These are phyloP conservation scores for Odobenus rosmarus DNA, from an alignment of 2,113 vertebrate species.

Conservation along the genomic window DNA sequence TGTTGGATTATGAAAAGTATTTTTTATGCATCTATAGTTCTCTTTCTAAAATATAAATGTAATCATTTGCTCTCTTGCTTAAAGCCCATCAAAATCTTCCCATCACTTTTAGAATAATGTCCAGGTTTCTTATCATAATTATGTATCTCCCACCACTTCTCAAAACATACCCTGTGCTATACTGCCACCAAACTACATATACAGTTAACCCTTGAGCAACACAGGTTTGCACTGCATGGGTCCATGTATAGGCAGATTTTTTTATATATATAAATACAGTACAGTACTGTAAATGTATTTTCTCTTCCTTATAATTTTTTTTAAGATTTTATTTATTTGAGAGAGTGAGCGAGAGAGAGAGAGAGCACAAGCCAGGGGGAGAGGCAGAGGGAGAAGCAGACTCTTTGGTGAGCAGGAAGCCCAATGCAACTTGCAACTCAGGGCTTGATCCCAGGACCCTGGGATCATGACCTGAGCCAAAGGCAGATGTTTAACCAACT, in stretches of 20 bases:
- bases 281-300: background rate
- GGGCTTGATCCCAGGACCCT: background rate
- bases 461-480: background rate
- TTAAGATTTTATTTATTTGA: background rate
- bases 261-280: background rate
- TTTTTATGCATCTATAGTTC: slow-evolving; percentile 12
- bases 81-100: background rate
- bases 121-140: background rate
- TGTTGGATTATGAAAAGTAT: background rate
- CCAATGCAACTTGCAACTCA: background rate
- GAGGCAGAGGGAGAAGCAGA: background rate
- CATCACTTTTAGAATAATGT: background rate
- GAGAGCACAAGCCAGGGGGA: background rate
- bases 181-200: background rate
- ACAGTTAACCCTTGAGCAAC: background rate
- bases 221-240: background rate
- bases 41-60: slow-evolving; percentile 19
- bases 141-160: background rate
- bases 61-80: background rate
- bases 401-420: background rate
- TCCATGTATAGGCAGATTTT: background rate
- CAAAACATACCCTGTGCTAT: background rate
- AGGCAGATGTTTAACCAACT: background rate
- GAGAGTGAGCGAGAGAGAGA: background rate
- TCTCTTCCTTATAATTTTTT: background rate